Percentiles rank a stretch among this genome's conserved stretches.
Evolutionary conservation across 2,797 vertebrate genomes (phyloP).

Genomic region (Poliocrania exsul): DNA sequence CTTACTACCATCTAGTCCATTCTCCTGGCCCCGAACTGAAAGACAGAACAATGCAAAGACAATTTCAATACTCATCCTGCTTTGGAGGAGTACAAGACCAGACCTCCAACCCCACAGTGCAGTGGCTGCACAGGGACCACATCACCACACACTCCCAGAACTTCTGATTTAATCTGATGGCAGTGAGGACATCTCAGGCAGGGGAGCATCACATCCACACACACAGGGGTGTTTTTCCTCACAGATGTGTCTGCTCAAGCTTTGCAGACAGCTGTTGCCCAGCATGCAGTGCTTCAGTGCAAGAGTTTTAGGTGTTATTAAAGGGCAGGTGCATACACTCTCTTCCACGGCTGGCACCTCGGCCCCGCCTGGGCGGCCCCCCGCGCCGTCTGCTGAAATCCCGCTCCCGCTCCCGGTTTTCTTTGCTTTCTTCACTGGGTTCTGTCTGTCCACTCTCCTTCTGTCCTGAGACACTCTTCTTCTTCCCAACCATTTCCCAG

Average conservation of each 20-base stretch:
- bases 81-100: background rate
- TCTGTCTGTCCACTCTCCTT: constrained; percentile 92
- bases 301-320: background rate
- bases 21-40: constrained; percentile 96
- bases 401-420: constrained; percentile 92
- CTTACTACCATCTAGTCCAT: constrained; percentile 91
- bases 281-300: background rate
- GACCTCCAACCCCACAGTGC: background rate
- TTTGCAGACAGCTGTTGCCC: background rate
- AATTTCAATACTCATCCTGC: background rate
- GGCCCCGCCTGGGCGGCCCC: constrained; percentile 86
- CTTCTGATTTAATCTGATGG: background rate
- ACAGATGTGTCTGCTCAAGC: background rate
- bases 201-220: background rate
- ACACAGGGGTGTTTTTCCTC: background rate
- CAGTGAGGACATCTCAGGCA: background rate
- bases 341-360: constrained; percentile 92
- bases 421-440: constrained; percentile 92
- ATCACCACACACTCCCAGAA: accelerated
- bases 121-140: background rate
- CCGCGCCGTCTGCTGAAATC: constrained; percentile 92
- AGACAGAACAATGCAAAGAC: background rate
- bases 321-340: constrained; percentile 86
- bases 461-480: constrained; percentile 95
- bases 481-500: constrained; percentile 99